These are phyloP conservation scores for Nettapus auritus DNA, from an alignment of 2,113 vertebrate species.

Conservation along the genomic window DNA sequence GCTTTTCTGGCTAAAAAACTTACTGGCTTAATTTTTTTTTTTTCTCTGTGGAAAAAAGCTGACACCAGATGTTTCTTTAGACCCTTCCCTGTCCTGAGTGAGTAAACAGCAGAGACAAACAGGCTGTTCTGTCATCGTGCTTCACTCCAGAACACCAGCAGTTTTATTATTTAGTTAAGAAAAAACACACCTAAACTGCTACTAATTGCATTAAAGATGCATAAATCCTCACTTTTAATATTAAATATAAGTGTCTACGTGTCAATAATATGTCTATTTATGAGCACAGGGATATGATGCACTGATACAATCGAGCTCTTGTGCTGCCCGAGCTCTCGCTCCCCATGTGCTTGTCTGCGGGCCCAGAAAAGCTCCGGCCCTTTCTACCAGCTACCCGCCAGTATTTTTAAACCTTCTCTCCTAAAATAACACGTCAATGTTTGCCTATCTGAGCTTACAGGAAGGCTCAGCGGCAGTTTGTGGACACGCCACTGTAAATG, in stretches of 20 bases:
- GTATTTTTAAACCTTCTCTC: conserved; percentile 68
- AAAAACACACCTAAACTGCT: conserved; percentile 59
- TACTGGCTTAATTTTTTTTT: conserved; percentile 11
- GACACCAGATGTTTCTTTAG: conserved; percentile 77
- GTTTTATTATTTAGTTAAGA: conserved; percentile 66
- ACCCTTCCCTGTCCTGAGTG: conserved; percentile 47
- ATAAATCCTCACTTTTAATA: conserved; percentile 63
- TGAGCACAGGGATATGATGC: conserved; percentile 28
- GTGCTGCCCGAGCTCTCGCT: conserved; percentile 8
- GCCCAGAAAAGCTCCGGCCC: conserved; percentile 23
- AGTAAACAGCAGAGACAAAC: conserved; percentile 72
- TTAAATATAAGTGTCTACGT: conserved; percentile 25
- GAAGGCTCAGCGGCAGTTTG: conserved; percentile 56
- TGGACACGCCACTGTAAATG: conserved; percentile 39
- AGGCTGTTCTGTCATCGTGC: conserved; percentile 66
- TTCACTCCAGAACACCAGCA: conserved; percentile 52
- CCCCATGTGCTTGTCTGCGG: conserved; percentile 38
- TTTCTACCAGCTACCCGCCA: conserved; percentile 37
- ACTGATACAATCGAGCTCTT: conserved; percentile 54
- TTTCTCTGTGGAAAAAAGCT: conserved; percentile 60
- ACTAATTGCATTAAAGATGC: conserved; percentile 42
- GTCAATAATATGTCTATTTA: conserved; percentile 46
- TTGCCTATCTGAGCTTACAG: conserved; percentile 62
- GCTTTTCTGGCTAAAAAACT: conserved; percentile 39
- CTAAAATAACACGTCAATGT: conserved; percentile 64